These are phyloP conservation scores for Troides oblongomaculatus DNA, from an alignment of 2,888 invertebrate genomes.

Conservation along the genomic window DNA sequence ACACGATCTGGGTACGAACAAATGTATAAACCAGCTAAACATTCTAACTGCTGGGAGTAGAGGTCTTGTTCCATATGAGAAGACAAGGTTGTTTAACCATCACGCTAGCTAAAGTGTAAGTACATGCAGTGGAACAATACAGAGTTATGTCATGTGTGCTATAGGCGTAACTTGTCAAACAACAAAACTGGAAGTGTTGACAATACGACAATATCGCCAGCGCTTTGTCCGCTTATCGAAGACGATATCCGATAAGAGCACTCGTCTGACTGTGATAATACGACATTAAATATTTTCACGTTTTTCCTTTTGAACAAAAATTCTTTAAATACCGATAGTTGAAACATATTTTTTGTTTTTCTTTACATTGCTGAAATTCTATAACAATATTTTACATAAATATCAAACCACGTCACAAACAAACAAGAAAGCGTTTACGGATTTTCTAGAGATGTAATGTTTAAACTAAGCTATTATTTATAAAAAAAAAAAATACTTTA, in stretches of 20 bases:
- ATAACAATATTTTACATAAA: too few species aligned
- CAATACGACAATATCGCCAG: slow-evolving; percentile 16
- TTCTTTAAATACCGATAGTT: background rate
- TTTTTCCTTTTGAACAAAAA: background rate
- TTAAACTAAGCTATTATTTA: too few species aligned
- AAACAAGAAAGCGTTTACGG: too few species aligned
- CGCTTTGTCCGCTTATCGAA: slow-evolving; percentile 27
- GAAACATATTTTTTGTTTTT: too few species aligned
- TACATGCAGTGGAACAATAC: slow-evolving; percentile 7
- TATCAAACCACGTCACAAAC: too few species aligned
- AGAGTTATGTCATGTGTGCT: slow-evolving; percentile 9
- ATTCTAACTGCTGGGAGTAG: too few species aligned
- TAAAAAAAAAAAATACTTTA: too few species aligned
- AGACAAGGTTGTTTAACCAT: background rate
- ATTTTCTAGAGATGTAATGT: too few species aligned
- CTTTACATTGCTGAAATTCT: too few species aligned
- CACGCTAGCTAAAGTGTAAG: slow-evolving; percentile 4
- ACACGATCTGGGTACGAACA: background rate
- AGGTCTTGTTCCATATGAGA: too few species aligned
- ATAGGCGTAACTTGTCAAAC: slow-evolving; percentile 15
- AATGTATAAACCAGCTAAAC: background rate
- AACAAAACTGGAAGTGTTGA: slow-evolving; percentile 17
- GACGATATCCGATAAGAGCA: slow-evolving; percentile 24
- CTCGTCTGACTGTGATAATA: slow-evolving; percentile 7
- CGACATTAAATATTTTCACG: slow-evolving; percentile 3